A percentile compares a stretch with the other conserved stretches of the same genome.
phyloP scores from a whole-genome alignment of 2,888 invertebrate species.

The Lasioglossum pauxillum region DNA sequence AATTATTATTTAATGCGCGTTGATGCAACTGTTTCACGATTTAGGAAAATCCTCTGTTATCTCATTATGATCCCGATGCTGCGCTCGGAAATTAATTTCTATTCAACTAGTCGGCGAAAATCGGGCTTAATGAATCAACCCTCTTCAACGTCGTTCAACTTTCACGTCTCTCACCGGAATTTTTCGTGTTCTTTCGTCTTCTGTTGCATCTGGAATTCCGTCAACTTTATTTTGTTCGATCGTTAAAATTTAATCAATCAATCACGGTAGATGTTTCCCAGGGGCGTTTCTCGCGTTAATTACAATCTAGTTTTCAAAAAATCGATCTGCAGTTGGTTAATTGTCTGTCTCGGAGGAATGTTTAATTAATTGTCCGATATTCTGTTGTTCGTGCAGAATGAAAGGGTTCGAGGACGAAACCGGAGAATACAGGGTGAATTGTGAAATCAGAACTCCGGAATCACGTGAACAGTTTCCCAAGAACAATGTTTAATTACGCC shows the following conservation, averaged over 20 bases:
- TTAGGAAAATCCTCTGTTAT: background rate
- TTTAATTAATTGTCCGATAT: background rate
- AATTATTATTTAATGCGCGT: background rate
- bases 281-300: background rate
- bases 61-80: background rate
- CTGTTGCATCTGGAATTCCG: too few species aligned
- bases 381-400: background rate
- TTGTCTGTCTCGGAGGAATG: background rate
- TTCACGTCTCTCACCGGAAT: background rate
- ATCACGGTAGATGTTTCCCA: background rate
- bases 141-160: background rate
- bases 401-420: background rate
- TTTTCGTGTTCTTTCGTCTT: background rate
- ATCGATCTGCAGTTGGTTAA: background rate
- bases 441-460: background rate
- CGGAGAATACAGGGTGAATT: background rate
- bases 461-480: background rate
- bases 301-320: background rate
- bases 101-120: background rate
- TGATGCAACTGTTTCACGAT: background rate
- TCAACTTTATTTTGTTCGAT: too few species aligned
- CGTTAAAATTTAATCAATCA: background rate
- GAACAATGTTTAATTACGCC: background rate
- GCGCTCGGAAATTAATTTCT: background rate
- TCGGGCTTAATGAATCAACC: background rate